phyloP scores from a whole-genome alignment of 2,113 vertebrate species.

The Todiramphus chloris region DNA sequence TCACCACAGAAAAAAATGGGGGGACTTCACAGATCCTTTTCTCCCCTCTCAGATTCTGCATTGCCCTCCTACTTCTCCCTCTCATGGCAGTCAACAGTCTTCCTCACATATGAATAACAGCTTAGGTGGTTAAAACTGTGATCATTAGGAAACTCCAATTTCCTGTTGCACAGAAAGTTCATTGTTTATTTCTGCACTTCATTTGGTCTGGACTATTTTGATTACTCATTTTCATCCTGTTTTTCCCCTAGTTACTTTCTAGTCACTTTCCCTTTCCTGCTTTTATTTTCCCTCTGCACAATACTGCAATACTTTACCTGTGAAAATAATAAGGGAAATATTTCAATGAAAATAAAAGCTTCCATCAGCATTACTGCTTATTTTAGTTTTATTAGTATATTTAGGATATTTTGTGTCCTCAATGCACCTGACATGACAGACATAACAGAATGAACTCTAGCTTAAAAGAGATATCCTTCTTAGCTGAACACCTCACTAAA shows the following conservation, averaged over 20 bases:
- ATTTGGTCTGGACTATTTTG: background rate
- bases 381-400: background rate
- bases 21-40: background rate
- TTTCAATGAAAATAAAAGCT: constrained; percentile 11
- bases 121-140: background rate
- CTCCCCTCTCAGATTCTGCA: background rate
- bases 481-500: background rate
- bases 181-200: background rate
- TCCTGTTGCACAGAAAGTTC: background rate
- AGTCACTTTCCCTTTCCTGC: background rate
- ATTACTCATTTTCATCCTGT: constrained; percentile 7
- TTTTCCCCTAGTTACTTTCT: background rate
- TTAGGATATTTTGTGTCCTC: background rate
- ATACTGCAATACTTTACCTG: background rate
- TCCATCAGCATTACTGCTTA: background rate
- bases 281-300: background rate
- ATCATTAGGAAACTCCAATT: background rate
- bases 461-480: background rate
- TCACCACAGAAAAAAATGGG: background rate
- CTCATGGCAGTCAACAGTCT: background rate
- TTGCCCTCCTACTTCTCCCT: background rate
- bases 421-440: background rate
- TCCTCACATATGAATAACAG: background rate
- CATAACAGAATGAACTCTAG: background rate
- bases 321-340: background rate